These are phyloP conservation scores for Sylvia atricapilla DNA, from an alignment of 2,113 vertebrate genomes.

Conservation along the genomic window DNA sequence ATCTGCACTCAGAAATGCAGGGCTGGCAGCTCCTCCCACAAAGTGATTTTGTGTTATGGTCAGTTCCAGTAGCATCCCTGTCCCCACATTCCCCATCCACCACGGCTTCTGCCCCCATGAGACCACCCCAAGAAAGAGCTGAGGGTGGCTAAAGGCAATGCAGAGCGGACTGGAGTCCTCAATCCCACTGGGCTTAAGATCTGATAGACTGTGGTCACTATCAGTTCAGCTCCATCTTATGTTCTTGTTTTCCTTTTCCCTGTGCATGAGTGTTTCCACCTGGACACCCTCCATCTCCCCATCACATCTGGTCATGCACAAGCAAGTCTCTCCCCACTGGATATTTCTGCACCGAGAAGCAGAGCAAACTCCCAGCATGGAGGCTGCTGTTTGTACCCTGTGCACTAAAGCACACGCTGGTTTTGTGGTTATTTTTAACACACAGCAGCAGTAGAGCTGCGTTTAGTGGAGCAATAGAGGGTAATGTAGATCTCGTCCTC, in stretches of 20 bases:
- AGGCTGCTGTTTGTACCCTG: neutral
- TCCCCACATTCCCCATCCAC: neutral
- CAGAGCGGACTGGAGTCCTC: neutral
- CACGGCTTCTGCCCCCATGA: rapidly evolving
- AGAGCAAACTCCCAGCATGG: neutral
- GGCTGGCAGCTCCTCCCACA: neutral
- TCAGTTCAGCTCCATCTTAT: neutral
- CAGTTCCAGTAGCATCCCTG: neutral
- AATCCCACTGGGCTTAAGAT: neutral
- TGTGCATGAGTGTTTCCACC: neutral
- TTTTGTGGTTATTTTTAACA: neutral
- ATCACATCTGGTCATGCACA: neutral
- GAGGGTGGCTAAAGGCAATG: neutral
- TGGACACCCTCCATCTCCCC: neutral
- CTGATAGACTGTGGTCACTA: neutral
- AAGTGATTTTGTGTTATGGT: neutral
- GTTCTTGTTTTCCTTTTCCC: neutral
- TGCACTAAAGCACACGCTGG: neutral
- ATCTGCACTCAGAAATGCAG: neutral
- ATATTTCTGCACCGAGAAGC: neutral
- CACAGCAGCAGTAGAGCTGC: neutral
- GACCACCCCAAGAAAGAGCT: neutral
- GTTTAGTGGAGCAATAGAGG: neutral
- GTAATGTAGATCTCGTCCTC: neutral
- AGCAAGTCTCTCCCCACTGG: neutral